Base-by-base conservation (phyloP, 2,888 invertebrate genomes). In the Drosophila suboccidentalis region DNA sequence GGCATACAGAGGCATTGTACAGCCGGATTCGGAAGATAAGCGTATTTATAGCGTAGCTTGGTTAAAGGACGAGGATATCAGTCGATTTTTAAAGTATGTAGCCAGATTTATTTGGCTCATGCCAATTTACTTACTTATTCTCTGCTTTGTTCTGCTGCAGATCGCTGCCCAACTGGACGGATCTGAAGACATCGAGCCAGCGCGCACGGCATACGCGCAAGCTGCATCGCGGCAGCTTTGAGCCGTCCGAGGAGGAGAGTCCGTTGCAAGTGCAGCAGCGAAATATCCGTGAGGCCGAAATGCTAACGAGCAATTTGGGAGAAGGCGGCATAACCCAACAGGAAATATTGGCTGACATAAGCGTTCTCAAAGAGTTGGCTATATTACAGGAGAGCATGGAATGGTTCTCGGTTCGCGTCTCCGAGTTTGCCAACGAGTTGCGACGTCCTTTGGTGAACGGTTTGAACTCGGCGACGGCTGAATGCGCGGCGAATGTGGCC, bases 51-150 rank as follows among this genome's bases (percentile, higher is more conserved):
- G 96, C 86, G 96, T 97, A 1, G 95, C 96, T 11, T 97, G 98
- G 98, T 94, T 98, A 1, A 97, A 97, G 80, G 98, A 99, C 92
- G 98, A 98, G 87, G 98, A 99, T 91, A 98, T 99, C 71, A 97
- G 96, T 90, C 94, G 98, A 59, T 97, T 98, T 93, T 94, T 99
- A 82, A 97, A 97, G 95, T 95, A 94, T 81, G 93, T 64, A 39
- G 19, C 0, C 1, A 2, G 11, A 0, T 6, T 51, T 19, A 0
- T 11, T 13, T 10, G 26, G 0, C n/a, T n/a, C 0, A 10, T 15
- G 8, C 10, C 0, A 26, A 2, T 6, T 32, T 2, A 22, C 6
- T n/a, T 5, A 47, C 10, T 43, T 22, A 0, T 15, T n/a, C 1
- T 44, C 13, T 11, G 1, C 9, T 22, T 22, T 3, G n/a, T 4